Conservation (phyloP, 2,888 invertebrate species). For the Empis stercorea region DNA sequence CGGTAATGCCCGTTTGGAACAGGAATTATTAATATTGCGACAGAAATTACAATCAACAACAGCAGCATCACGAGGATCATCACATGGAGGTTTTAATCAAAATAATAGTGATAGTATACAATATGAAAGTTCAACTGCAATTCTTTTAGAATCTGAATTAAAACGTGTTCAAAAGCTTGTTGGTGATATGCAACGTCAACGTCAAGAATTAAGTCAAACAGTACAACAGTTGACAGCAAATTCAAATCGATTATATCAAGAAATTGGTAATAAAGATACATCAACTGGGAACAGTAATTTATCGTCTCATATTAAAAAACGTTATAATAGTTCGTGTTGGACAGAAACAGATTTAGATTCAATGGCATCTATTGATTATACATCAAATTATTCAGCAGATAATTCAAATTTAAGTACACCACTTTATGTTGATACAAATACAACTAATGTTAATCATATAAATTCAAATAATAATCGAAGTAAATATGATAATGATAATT, state of each 20-base stretch:
- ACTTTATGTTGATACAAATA: slow-evolving; percentile 54
- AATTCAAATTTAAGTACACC: slow-evolving; percentile 39
- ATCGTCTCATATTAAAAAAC: slow-evolving; percentile 38
- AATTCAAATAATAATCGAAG: slow-evolving; percentile 23
- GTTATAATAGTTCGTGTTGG: slow-evolving; percentile 56
- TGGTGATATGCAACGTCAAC: slow-evolving; percentile 71
- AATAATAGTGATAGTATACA: slow-evolving; percentile 31
- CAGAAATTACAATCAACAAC: slow-evolving; percentile 68
- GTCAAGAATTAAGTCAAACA: slow-evolving; percentile 74
- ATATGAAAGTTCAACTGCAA: slow-evolving; percentile 44
- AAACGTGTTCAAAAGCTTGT: slow-evolving; percentile 72
- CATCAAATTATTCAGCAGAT: slow-evolving; percentile 36
- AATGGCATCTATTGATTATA: slow-evolving; percentile 61
- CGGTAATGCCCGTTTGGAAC: slow-evolving; percentile 77
- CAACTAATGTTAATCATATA: slow-evolving; percentile 16
- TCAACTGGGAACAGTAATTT: slow-evolving; percentile 15
- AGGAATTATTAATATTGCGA: slow-evolving; percentile 70
- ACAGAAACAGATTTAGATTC: slow-evolving; percentile 84
- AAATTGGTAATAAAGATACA: slow-evolving; percentile 40
- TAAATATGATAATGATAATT: slow-evolving; percentile 23
- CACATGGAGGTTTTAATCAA: slow-evolving; percentile 12
- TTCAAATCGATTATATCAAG: slow-evolving; percentile 54
- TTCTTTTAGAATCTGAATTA: slow-evolving; percentile 65
- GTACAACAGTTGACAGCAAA: slow-evolving; percentile 75
- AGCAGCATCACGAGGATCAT: slow-evolving; percentile 39